Conservation (phyloP, 2,113 vertebrate genomes). For the Eptatretus burgeri region DNA sequence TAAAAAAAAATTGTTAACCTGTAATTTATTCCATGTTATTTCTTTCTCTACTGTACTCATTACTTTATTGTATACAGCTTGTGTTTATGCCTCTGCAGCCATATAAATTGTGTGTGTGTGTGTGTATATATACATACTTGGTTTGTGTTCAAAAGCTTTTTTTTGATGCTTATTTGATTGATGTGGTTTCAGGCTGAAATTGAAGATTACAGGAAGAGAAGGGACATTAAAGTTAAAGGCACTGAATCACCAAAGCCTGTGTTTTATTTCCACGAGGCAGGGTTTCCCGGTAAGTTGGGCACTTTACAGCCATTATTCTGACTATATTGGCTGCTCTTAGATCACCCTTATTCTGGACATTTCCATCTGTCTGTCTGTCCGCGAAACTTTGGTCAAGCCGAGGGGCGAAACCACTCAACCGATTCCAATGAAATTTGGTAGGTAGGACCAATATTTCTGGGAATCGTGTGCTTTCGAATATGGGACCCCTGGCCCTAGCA, state of each 20-base stretch:
- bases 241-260: slow-evolving; percentile 50
- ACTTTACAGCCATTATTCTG: neutral
- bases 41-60: neutral
- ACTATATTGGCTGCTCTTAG: neutral
- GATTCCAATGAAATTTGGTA: too few species aligned
- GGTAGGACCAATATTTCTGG: too few species aligned
- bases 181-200: slow-evolving; percentile 32
- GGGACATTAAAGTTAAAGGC: slow-evolving; percentile 64
- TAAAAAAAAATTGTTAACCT: neutral
- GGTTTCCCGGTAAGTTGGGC: slow-evolving; percentile 39
- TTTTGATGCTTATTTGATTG: neutral
- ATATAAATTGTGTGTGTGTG: neutral
- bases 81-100: neutral
- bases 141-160: neutral
- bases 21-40: neutral
- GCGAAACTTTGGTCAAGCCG: too few species aligned
- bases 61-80: neutral
- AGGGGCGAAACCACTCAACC: too few species aligned
- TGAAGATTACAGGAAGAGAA: slow-evolving; percentile 54
- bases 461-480: too few species aligned
- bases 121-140: neutral
- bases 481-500: too few species aligned
- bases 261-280: slow-evolving; percentile 52
- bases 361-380: too few species aligned
- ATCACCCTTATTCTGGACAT: too few species aligned